Base-by-base conservation (phyloP, 2,888 invertebrate genomes). In the Tortricodes alternella region DNA sequence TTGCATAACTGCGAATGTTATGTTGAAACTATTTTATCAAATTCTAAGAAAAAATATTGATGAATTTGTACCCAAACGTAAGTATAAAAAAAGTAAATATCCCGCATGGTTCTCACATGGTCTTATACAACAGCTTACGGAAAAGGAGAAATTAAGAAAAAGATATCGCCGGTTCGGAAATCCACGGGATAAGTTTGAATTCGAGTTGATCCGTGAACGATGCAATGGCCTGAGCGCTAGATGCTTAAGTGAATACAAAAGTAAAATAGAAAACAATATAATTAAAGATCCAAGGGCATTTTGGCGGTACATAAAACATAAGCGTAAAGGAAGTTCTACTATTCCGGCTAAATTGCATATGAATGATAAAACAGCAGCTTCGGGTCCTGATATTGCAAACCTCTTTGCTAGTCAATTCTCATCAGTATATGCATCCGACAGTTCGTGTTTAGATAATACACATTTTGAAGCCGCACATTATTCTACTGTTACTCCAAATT, bases 381-480 rank as follows among this genome's bases (percentile, higher is more conserved):
- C 9, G 16, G 39, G 39, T n/a, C 27, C 29, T 15, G 29, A 50
- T n/a, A 23, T 43, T 19, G 51, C 21, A 7, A 34, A 43, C 34
- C 32, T 51, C 3, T 43, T 51, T 41, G 43, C 51, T 7, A 32
- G 23, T 3, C 21, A 43, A 15, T 50, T 50, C n/a, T 50, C 39
- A 3, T 50, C 49, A 29, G 49, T 39, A n/a, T 49, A 32, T 39
- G 24, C n/a, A n/a, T n/a, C n/a, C n/a, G n/a, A n/a, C n/a, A n/a
- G n/a, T n/a, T n/a, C n/a, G n/a, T n/a, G n/a, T n/a, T n/a, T n/a
- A n/a, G n/a, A n/a, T n/a, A n/a, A n/a, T n/a, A n/a, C n/a, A n/a
- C n/a, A n/a, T n/a, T n/a, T n/a, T n/a, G n/a, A n/a, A 13, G 13
- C 24, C 37, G 13, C 4, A 8, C 9, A 18, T 23, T 11, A 48